phyloP scores from a whole-genome alignment of 2,113 vertebrate genomes.

The Pterophyllum scalare region DNA sequence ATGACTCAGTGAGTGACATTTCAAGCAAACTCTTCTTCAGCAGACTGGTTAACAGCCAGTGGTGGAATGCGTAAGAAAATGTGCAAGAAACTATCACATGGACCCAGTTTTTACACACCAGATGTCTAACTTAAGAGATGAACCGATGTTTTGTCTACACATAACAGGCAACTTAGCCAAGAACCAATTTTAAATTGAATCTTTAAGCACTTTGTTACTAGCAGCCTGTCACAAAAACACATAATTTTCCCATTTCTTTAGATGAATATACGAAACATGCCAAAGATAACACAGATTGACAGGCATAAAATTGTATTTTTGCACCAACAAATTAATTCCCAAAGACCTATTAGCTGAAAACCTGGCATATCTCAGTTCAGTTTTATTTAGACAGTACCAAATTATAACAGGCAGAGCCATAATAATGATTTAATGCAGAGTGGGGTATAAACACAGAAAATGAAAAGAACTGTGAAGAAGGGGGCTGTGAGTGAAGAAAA shows the following conservation, averaged over 20 bases:
- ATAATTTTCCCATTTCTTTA: neutral
- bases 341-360: neutral
- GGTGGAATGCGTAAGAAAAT: neutral
- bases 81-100: slow-evolving; percentile 19
- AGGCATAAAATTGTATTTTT: neutral
- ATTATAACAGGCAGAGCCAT: too few relatives aligned
- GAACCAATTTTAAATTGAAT: neutral
- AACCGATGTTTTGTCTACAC: neutral
- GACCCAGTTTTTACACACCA: neutral
- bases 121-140: neutral
- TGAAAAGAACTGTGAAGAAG: too few relatives aligned
- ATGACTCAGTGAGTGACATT: neutral
- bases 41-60: neutral
- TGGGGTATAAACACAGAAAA: too few relatives aligned
- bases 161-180: neutral
- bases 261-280: neutral
- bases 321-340: neutral
- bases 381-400: too few relatives aligned
- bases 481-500: too few relatives aligned
- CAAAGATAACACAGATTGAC: neutral
- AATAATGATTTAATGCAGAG: too few relatives aligned
- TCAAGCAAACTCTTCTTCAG: neutral
- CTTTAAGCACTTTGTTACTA: neutral
- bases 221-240: neutral
- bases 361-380: too few relatives aligned